phyloP scores from a whole-genome alignment of 2,113 vertebrate species.

The Pelmatolapia mariae region DNA sequence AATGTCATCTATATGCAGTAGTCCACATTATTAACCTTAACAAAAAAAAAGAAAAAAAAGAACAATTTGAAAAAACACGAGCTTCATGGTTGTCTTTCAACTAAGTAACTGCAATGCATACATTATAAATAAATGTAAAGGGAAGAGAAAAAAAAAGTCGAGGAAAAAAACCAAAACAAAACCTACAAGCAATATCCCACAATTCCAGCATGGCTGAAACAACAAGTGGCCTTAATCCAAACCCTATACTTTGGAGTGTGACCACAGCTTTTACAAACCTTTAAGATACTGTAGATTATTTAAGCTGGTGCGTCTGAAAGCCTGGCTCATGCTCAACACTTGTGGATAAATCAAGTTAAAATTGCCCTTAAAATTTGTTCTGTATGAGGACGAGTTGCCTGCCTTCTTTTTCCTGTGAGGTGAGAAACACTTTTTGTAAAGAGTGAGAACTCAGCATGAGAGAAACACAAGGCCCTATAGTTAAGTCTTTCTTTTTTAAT shows the following conservation, averaged over 20 bases:
- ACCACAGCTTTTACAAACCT: constrained; percentile 54
- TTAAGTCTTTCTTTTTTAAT: neutral
- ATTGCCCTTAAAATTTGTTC: constrained; percentile 59
- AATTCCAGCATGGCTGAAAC: constrained; percentile 75
- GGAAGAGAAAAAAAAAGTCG: neutral
- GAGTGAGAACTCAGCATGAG: constrained; percentile 40
- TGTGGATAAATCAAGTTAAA: constrained; percentile 65
- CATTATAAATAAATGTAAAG: constrained; percentile 77
- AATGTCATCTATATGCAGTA: constrained; percentile 65
- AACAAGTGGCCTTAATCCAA: constrained; percentile 56
- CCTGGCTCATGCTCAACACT: constrained; percentile 53
- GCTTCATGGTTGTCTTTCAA: constrained; percentile 52
- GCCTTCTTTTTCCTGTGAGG: constrained; percentile 1
- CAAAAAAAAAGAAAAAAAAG: constrained; percentile 16
- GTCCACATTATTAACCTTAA: constrained; percentile 60
- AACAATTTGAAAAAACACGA: constrained; percentile 21
- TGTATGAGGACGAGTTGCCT: constrained; percentile 11
- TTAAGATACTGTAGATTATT: constrained; percentile 58
- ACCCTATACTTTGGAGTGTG: constrained; percentile 45
- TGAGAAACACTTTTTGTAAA: constrained; percentile 24
- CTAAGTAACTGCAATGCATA: constrained; percentile 73
- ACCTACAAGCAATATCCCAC: constrained; percentile 68
- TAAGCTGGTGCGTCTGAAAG: constrained; percentile 36
- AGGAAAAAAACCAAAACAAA: constrained; percentile 41
- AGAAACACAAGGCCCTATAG: constrained; percentile 35